A percentile compares a stretch with the other conserved stretches of the same genome.
phyloP scores from a whole-genome alignment of 2,888 invertebrate genomes.

The Apeira syringaria region DNA sequence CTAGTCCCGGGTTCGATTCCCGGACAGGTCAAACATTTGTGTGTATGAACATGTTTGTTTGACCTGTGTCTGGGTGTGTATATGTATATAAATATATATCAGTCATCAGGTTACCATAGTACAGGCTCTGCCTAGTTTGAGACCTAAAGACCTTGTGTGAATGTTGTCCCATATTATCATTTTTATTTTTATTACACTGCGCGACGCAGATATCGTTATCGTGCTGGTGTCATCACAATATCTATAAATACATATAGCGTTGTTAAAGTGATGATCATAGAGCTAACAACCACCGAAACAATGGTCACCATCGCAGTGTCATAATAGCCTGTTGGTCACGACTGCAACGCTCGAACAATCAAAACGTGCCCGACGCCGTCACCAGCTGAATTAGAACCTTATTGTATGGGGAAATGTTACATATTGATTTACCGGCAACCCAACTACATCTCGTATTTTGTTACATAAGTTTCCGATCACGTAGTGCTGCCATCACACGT shows the following conservation, averaged over 20 bases:
- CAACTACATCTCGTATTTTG: slow-evolving; percentile 10
- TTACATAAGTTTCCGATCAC: neutral
- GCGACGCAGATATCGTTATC: slow-evolving; percentile 30
- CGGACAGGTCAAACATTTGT: too few relatives aligned
- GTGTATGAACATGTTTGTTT: too few relatives aligned
- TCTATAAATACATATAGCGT: slow-evolving; percentile 27
- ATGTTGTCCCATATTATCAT: too few relatives aligned
- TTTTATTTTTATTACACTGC: slow-evolving; percentile 8
- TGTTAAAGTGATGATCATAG: slow-evolving; percentile 35
- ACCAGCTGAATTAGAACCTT: slow-evolving; percentile 33
- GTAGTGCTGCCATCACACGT: slow-evolving; percentile 5
- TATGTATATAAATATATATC: too few relatives aligned
- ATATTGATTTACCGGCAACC: slow-evolving; percentile 16
- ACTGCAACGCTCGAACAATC: slow-evolving; percentile 42
- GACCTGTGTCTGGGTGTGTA: too few relatives aligned
- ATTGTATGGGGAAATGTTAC: slow-evolving; percentile 32
- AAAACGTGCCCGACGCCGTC: slow-evolving; percentile 42
- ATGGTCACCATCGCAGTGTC: slow-evolving; percentile 31
- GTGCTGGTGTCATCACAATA: slow-evolving; percentile 27
- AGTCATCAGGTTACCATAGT: too few relatives aligned
- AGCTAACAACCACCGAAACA: slow-evolving; percentile 35
- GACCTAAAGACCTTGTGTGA: too few relatives aligned
- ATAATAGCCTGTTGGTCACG: slow-evolving; percentile 49
- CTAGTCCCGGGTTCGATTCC: too few relatives aligned
- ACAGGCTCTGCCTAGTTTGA: too few relatives aligned